These are phyloP conservation scores for Acanthornis magna DNA, from an alignment of 2,797 vertebrate species.

Conservation along the genomic window DNA sequence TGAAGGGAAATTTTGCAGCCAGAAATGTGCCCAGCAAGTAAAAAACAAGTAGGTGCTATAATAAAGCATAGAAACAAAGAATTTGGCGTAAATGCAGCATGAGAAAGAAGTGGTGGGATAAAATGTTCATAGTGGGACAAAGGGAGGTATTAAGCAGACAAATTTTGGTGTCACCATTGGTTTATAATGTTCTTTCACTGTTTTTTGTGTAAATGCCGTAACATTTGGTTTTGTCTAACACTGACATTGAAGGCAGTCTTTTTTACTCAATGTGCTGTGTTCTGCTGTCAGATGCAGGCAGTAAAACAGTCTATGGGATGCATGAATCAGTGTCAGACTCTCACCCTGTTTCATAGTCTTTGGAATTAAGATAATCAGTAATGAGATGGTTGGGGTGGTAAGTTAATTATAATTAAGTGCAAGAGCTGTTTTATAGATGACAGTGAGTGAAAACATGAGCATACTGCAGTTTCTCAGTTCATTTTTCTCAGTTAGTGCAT, in stretches of 20 bases:
- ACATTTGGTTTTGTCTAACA: neutral
- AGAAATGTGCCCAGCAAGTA: slow-evolving; percentile 78
- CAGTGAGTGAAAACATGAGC: neutral
- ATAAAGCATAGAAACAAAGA: neutral
- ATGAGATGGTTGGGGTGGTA: slow-evolving; percentile 5
- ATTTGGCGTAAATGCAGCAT: neutral
- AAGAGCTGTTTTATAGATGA: neutral
- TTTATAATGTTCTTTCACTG: neutral
- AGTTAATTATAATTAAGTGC: slow-evolving; percentile 1
- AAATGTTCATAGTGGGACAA: neutral
- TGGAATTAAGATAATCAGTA: slow-evolving; percentile 18
- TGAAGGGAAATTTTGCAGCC: slow-evolving; percentile 81
- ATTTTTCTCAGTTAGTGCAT: neutral
- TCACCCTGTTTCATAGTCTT: neutral
- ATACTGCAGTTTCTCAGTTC: neutral
- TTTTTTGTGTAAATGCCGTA: neutral
- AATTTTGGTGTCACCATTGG: neutral
- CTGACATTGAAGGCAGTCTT: neutral
- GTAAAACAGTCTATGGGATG: slow-evolving; percentile 2
- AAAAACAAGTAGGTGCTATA: slow-evolving; percentile 81
- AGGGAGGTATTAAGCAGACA: neutral
- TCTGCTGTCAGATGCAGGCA: neutral
- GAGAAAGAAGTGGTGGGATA: neutral
- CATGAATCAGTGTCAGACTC: slow-evolving; percentile 26
- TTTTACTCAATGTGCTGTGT: neutral